These are phyloP conservation scores for Onychostruthus taczanowskii DNA, from an alignment of 2,113 vertebrate species.

Conservation along the genomic window DNA sequence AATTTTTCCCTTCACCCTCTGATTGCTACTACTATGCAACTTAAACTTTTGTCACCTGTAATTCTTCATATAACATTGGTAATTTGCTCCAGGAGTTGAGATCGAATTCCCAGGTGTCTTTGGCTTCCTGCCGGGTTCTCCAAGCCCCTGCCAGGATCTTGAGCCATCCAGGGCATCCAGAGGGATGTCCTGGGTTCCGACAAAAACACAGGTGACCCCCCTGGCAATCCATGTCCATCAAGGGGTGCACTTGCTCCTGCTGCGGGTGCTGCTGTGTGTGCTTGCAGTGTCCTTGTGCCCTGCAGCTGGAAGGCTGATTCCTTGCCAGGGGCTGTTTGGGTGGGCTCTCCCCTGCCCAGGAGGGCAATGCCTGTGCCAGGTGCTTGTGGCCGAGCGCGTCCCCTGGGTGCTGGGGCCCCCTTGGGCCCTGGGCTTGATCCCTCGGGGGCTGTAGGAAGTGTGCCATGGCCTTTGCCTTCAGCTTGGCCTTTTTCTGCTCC, in stretches of 20 bases:
- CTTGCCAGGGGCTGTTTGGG: not conserved
- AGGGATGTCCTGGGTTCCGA: no score
- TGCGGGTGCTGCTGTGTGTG: not conserved
- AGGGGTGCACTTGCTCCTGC: not conserved
- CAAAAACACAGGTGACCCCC: no score
- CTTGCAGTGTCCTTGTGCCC: not conserved
- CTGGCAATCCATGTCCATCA: not conserved
- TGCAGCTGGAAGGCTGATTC: not conserved
- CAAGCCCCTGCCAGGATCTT: no score
- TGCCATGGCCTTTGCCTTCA: not conserved
- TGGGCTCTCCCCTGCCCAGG: not conserved
- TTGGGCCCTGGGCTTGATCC: not conserved
- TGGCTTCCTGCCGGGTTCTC: no score
- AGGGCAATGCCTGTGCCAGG: not conserved
- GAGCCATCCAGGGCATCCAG: no score
- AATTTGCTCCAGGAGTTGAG: no score
- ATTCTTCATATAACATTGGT: no score
- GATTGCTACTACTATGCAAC: no score
- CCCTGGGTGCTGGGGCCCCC: not conserved
- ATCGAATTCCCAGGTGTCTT: no score
- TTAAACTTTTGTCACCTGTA: no score
- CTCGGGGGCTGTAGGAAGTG: not conserved
- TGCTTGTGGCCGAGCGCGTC: not conserved
- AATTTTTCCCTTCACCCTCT: no score
- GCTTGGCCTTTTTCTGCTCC: not conserved